A percentile compares a stretch with the other conserved stretches of the same genome.
These are phyloP conservation scores for Coregonus sp. DNA, from an alignment of 2,797 vertebrate species.

Conservation along the genomic window DNA sequence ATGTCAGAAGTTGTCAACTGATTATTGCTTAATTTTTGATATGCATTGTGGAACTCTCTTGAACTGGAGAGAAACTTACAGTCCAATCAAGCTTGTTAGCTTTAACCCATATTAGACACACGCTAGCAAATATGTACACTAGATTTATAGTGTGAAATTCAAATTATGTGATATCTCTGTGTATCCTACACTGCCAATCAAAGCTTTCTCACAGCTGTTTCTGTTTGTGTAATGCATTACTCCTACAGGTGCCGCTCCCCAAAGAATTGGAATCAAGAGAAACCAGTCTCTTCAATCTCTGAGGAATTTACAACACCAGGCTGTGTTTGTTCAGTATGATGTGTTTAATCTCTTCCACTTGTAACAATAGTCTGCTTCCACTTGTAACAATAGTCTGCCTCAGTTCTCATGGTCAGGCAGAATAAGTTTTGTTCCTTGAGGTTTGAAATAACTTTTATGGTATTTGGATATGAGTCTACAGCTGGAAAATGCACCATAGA, in stretches of 20 bases:
- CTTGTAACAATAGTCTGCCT: background rate
- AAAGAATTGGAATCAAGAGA: conserved; percentile 86
- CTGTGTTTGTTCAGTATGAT: conserved; percentile 23
- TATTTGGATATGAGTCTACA: background rate
- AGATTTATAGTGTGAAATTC: too few relatives aligned
- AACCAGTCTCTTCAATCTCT: conserved; percentile 66
- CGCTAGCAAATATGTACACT: too few relatives aligned
- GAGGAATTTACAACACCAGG: conserved; percentile 31
- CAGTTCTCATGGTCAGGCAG: background rate
- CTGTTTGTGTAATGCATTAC: conserved; percentile 18
- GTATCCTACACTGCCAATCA: background rate
- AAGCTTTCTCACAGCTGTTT: conserved; percentile 4
- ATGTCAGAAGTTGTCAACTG: too few relatives aligned
- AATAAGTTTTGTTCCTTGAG: background rate
- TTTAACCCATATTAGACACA: too few relatives aligned
- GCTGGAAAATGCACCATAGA: background rate
- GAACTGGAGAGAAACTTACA: too few relatives aligned
- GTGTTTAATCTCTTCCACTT: conserved; percentile 4
- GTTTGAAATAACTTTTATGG: background rate
- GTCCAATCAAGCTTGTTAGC: too few relatives aligned
- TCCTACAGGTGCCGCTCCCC: conserved; percentile 87
- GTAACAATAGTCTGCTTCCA: background rate
- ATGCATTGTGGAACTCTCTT: too few relatives aligned
- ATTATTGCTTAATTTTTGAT: too few relatives aligned
- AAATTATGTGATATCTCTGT: background rate